Evolutionary conservation across 1,140 invertebrate species (phyloP).

Genomic region (Bicyclus anynana): DNA sequence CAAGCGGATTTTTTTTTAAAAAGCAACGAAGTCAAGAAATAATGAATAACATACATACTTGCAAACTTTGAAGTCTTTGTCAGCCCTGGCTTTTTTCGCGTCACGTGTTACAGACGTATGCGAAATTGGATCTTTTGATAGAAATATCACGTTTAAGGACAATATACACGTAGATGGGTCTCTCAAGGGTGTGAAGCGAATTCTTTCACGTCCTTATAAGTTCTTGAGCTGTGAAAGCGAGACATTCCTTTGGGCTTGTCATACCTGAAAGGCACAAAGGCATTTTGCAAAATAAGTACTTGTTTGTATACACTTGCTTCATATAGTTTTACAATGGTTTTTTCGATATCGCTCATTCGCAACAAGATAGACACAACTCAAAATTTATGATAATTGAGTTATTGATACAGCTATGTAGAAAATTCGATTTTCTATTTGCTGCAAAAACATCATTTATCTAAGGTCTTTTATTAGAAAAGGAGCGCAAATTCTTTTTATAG

Average conservation of each 20-base stretch:
- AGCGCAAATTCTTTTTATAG: no score
- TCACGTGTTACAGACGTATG: slow-evolving; percentile 67
- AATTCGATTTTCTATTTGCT: no score
- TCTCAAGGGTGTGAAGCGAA: slow-evolving; percentile 1
- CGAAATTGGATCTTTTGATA: slow-evolving; percentile 70
- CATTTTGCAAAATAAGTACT: slow-evolving; percentile 11
- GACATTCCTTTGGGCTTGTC: slow-evolving; percentile 16
- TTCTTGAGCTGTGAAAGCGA: slow-evolving; percentile 3
- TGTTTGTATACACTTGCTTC: neutral
- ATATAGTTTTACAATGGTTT: no score
- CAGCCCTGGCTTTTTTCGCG: slow-evolving; percentile 57
- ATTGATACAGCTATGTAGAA: no score
- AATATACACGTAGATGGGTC: slow-evolving; percentile 24
- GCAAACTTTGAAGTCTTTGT: slow-evolving; percentile 65
- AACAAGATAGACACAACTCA: no score
- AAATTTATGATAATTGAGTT: no score
- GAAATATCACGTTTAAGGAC: slow-evolving; percentile 44
- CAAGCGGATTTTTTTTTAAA: no score
- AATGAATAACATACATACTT: slow-evolving; percentile 40
- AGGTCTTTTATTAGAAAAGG: no score
- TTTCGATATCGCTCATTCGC: no score
- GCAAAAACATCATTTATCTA: no score
- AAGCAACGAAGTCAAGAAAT: neutral
- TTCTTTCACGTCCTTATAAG: slow-evolving; percentile 4
- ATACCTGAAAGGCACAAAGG: slow-evolving; percentile 15